Evolutionary conservation across 2,113 vertebrate genomes (phyloP).

Genomic region (Tupaia tana): DNA sequence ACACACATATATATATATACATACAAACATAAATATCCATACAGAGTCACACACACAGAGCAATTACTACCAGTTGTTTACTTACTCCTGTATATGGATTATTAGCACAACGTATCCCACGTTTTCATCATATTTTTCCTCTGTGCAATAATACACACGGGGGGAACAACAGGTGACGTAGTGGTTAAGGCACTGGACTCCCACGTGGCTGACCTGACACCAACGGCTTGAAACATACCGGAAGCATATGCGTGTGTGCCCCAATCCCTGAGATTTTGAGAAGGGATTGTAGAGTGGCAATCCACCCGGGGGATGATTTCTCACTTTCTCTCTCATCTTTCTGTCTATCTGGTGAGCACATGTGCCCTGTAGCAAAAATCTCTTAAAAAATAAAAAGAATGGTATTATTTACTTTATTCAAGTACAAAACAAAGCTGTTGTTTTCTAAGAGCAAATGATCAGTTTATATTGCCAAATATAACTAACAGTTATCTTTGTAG

Average conservation of each 20-base stretch:
- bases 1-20: background rate
- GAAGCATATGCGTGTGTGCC: too few species aligned
- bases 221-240: too few species aligned
- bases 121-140: constrained; percentile 48
- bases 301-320: too few species aligned
- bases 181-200: too few species aligned
- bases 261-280: too few species aligned
- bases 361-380: too few species aligned
- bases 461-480: background rate
- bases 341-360: too few species aligned
- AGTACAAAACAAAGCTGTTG: background rate
- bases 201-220: too few species aligned
- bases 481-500: background rate
- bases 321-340: too few species aligned
- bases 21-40: background rate
- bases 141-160: background rate
- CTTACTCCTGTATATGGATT: background rate
- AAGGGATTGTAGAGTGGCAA: too few species aligned
- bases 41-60: background rate
- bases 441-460: constrained; percentile 44
- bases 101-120: background rate
- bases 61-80: background rate
- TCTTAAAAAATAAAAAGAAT: background rate
- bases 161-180: too few species aligned
- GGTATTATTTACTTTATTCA: constrained; percentile 64